Percentiles rank a stretch among this genome's conserved stretches.
Conservation (phyloP, 2,888 invertebrate genomes). For the Argynnis bischoffii region DNA sequence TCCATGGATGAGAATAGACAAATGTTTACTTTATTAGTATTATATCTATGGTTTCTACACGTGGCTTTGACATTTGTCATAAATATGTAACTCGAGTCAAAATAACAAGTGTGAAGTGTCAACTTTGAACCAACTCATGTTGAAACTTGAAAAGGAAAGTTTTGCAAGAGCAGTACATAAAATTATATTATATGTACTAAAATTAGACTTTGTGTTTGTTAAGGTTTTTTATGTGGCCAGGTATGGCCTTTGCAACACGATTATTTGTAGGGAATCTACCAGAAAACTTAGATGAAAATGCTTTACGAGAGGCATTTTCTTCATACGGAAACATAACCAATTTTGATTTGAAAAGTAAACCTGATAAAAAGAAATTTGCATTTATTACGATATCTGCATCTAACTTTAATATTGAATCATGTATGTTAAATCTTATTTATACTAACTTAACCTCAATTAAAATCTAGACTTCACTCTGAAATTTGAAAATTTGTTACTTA, state of each 20-base stretch:
- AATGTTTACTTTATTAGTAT: no score
- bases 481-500: background rate
- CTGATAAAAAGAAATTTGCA: conserved; percentile 81
- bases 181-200: background rate
- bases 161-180: no score
- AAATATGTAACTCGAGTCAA: no score
- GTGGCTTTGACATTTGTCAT: no score
- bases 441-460: background rate
- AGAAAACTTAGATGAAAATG: conserved; percentile 63
- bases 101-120: no score
- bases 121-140: no score
- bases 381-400: conserved; percentile 83
- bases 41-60: no score
- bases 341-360: conserved; percentile 80
- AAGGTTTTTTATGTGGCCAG: background rate
- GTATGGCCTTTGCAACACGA: conserved; percentile 65
- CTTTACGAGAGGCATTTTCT: conserved; percentile 72
- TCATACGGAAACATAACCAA: conserved; percentile 76
- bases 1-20: no score
- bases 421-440: conserved; percentile 62
- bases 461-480: background rate
- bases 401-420: conserved; percentile 72
- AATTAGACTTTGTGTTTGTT: background rate
- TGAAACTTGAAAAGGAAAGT: no score
- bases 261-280: conserved; percentile 84